Evolutionary conservation across 2,888 invertebrate species (phyloP).

Genomic region (Petrolisthes cinctipes): DNA sequence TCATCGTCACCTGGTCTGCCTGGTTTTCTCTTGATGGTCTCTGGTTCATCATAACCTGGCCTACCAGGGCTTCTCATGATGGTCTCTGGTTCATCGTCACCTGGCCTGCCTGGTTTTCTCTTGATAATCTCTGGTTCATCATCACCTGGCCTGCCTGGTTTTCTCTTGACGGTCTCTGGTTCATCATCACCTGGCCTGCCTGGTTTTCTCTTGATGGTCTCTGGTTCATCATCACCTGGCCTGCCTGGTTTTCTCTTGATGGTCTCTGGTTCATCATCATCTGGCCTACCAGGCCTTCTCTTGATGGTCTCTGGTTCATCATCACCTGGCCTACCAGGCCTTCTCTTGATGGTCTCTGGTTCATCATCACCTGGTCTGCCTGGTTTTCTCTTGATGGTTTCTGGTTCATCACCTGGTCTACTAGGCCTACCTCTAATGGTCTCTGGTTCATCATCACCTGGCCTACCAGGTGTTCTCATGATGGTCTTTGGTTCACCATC

Average conservation of each 20-base stretch:
- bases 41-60: background rate
- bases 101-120: background rate
- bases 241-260: slow-evolving; percentile 19
- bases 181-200: slow-evolving; percentile 8
- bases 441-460: slow-evolving; percentile 16
- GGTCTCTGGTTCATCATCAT: slow-evolving; percentile 10
- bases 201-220: slow-evolving; percentile 24
- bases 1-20: background rate
- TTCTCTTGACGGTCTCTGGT: slow-evolving; percentile 31
- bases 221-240: background rate
- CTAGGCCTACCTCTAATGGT: slow-evolving; percentile 11
- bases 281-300: slow-evolving; percentile 16
- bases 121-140: slow-evolving; percentile 6
- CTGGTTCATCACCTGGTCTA: background rate
- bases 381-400: slow-evolving; percentile 15
- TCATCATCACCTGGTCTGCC: background rate
- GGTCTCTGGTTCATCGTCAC: slow-evolving; percentile 1
- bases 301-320: slow-evolving; percentile 9
- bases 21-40: background rate
- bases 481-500: slow-evolving; percentile 1
- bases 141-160: background rate
- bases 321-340: background rate
- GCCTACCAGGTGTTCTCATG: slow-evolving; percentile 21
- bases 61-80: background rate
- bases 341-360: background rate